Base-by-base conservation (phyloP, 2,888 invertebrate genomes). In the Aquatica leii region DNA sequence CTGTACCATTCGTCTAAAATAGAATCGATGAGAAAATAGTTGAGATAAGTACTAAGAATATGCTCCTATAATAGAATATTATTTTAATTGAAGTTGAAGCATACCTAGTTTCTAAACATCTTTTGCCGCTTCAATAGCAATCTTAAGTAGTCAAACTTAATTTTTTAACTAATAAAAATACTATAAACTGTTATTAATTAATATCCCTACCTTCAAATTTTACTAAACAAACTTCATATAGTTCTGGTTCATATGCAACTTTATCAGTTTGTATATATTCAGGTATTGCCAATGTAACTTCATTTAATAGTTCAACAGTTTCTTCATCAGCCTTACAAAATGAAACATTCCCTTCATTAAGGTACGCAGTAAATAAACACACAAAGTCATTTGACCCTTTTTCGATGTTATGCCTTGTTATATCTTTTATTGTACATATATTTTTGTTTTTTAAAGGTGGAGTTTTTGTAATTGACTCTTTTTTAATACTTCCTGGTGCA, bases 1-100 rank as follows among this genome's bases (percentile, higher is more conserved):
- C 77, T 65, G 57, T 69, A 76, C 77, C 77, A 78, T 0, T 61
- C 65, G 31, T 66, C 78, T 78, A 50, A 75, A 75, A 37, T n/a
- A n/a, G n/a, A n/a, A n/a, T n/a, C n/a, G n/a, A n/a, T n/a, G n/a
- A n/a, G n/a, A n/a, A n/a, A n/a, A n/a, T n/a, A n/a, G n/a, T n/a
- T n/a, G n/a, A n/a, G n/a, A n/a, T n/a, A n/a, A n/a, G n/a, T n/a
- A n/a, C n/a, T n/a, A n/a, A n/a, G n/a, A n/a, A n/a, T n/a, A n/a
- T n/a, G n/a, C n/a, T n/a, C n/a, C n/a, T n/a, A n/a, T n/a, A n/a
- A n/a, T n/a, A n/a, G n/a, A n/a, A n/a, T n/a, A n/a, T n/a, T n/a
- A n/a, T n/a, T n/a, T n/a, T n/a, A n/a, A n/a, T n/a, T n/a, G n/a
- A n/a, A n/a, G n/a, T n/a, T n/a, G n/a, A n/a, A n/a, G n/a, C n/a